Conservation (phyloP, 2,888 invertebrate species). For the Empis livida region DNA sequence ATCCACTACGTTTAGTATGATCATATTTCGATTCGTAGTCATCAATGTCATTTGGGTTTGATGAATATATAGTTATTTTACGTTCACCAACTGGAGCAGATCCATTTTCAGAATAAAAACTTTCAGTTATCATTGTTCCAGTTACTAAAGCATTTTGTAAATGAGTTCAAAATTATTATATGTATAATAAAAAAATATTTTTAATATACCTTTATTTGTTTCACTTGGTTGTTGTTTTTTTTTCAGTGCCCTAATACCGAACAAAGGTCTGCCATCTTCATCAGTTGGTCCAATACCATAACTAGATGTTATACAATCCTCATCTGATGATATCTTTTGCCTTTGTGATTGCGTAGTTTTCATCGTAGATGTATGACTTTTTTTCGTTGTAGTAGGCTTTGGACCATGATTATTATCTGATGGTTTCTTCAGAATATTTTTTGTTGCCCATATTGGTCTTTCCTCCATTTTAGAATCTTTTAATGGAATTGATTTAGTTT, state of each 20-base stretch:
- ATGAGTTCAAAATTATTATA: too few species aligned
- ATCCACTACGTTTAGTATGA: constrained; percentile 16
- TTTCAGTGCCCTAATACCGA: constrained; percentile 62
- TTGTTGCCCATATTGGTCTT: constrained; percentile 50
- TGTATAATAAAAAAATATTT: too few species aligned
- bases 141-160: constrained; percentile 41
- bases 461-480: constrained; percentile 29
- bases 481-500: constrained; percentile 28
- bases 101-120: constrained; percentile 56
- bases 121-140: constrained; percentile 55
- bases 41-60: constrained; percentile 40
- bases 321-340: constrained; percentile 30
- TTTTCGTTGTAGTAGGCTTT: constrained; percentile 11
- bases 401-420: constrained; percentile 27
- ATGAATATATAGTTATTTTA: constrained; percentile 56
- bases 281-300: constrained; percentile 75
- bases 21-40: constrained; percentile 15
- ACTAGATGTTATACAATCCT: constrained; percentile 61
- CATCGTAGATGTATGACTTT: constrained; percentile 33
- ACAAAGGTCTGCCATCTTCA: constrained; percentile 63
- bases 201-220: constrained; percentile 56
- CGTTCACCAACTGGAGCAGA: constrained; percentile 54
- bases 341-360: constrained; percentile 24
- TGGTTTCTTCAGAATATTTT: constrained; percentile 44
- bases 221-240: constrained; percentile 45